These are phyloP conservation scores for Bostrychus sinensis DNA, from an alignment of 2,113 vertebrate species.

Conservation along the genomic window DNA sequence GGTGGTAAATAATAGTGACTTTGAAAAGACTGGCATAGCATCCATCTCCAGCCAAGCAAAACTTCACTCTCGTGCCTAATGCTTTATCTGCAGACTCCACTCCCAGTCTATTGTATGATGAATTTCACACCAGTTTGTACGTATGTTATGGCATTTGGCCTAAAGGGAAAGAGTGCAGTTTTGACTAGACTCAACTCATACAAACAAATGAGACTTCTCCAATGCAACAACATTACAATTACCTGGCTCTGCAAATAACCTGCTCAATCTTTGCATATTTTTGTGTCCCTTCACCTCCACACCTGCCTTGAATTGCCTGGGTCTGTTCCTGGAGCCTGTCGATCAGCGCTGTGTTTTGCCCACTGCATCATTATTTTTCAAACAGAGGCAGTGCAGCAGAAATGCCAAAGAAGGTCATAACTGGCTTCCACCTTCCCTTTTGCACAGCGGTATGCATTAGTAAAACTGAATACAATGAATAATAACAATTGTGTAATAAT, in stretches of 20 bases:
- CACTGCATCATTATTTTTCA: constrained; percentile 10
- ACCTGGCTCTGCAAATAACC: not conserved
- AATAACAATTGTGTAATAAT: not conserved
- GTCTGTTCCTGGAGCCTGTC: not conserved
- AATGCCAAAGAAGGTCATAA: constrained; percentile 8
- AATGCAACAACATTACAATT: not conserved
- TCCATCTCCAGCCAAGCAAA: not conserved
- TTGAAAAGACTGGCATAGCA: not conserved
- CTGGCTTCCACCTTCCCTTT: not conserved
- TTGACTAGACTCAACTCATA: no score
- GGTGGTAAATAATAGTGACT: not conserved
- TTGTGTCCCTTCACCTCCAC: not conserved
- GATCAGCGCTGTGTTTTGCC: not conserved
- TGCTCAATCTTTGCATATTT: not conserved
- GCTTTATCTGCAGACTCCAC: not conserved
- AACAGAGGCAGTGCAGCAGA: not conserved
- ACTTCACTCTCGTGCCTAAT: not conserved
- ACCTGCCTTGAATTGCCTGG: not conserved
- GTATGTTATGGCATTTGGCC: not conserved
- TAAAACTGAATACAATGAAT: not conserved
- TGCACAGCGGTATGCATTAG: no score
- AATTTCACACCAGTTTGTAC: not conserved
- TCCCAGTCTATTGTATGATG: not conserved
- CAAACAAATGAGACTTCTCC: not conserved
- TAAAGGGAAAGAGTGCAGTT: no score